Evolutionary conservation across 2,888 invertebrate species (phyloP).

Genomic region (Thalpophila matura): DNA sequence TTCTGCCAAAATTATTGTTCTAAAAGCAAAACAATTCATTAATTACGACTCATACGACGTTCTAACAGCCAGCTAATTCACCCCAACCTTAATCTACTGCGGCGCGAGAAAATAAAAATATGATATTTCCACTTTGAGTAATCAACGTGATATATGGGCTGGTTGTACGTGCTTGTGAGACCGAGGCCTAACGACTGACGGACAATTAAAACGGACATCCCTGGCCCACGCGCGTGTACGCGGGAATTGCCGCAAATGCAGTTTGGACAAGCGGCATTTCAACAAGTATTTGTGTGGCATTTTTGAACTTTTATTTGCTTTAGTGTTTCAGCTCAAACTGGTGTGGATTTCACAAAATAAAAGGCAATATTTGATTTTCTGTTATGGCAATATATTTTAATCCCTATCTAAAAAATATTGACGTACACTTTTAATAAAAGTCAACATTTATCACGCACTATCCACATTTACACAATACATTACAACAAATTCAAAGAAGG

Average conservation of each 20-base stretch:
- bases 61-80: constrained; percentile 55
- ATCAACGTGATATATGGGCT: constrained; percentile 78
- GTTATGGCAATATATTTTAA: background rate
- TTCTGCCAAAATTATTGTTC: constrained; percentile 20
- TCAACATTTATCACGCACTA: constrained; percentile 32
- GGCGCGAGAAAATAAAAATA: constrained; percentile 72
- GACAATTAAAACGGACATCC: constrained; percentile 78
- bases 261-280: constrained; percentile 52
- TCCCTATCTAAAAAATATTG: constrained; percentile 10
- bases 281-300: constrained; percentile 31
- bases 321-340: background rate
- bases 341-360: constrained; percentile 15
- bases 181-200: constrained; percentile 74
- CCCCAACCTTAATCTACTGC: constrained; percentile 62
- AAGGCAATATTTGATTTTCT: constrained; percentile 2
- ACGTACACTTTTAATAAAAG: constrained; percentile 29
- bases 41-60: constrained; percentile 30
- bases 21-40: constrained; percentile 32
- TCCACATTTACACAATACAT: constrained; percentile 41
- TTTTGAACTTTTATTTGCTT: constrained; percentile 34
- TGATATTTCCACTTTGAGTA: constrained; percentile 78
- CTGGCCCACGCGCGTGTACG: constrained; percentile 35
- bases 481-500: constrained; percentile 61
- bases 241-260: constrained; percentile 58
- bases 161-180: constrained; percentile 71